Conservation (phyloP, 2,888 invertebrate genomes). For the Neoascia interrupta region DNA sequence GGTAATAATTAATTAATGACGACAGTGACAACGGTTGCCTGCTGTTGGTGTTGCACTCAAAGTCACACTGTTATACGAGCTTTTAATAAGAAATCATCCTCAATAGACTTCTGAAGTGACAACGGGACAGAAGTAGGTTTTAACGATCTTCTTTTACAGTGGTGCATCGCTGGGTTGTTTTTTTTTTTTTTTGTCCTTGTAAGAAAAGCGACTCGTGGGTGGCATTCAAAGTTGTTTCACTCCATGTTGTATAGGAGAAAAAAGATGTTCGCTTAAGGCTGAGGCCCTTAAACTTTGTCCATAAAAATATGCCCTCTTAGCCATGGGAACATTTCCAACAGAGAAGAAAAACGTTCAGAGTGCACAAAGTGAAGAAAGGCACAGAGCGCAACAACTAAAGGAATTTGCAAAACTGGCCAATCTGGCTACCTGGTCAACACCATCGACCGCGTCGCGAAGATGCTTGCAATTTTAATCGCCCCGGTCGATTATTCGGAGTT, state of each 20-base stretch:
- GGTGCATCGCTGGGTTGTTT: too few species aligned
- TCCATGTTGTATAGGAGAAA: too few species aligned
- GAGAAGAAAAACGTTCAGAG: not conserved
- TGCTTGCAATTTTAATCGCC: slow-evolving; percentile 54
- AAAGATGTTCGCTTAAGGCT: slow-evolving; percentile 5
- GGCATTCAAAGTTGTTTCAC: slow-evolving; percentile 21
- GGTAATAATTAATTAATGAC: slow-evolving; percentile 66
- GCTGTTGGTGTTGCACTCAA: slow-evolving; percentile 5
- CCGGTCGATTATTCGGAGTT: slow-evolving; percentile 26
- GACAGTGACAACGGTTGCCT: slow-evolving; percentile 41
- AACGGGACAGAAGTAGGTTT: slow-evolving; percentile 36
- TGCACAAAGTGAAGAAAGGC: not conserved
- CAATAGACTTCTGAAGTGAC: slow-evolving; percentile 38
- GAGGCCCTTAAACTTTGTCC: slow-evolving; percentile 42
- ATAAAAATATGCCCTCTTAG: slow-evolving; percentile 34
- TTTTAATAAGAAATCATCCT: too few species aligned
- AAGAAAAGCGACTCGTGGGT: slow-evolving; percentile 31
- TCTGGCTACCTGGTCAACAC: slow-evolving; percentile 51
- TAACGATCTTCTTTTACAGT: too few species aligned
- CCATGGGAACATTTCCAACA: slow-evolving; percentile 26
- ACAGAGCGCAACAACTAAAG: too few species aligned
- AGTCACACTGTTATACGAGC: not conserved
- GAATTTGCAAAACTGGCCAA: slow-evolving; percentile 50
- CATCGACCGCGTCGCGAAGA: slow-evolving; percentile 36
- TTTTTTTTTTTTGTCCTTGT: not conserved